Base-by-base conservation (phyloP, 2,797 vertebrate species). In the Poeciliopsis presidionis region DNA sequence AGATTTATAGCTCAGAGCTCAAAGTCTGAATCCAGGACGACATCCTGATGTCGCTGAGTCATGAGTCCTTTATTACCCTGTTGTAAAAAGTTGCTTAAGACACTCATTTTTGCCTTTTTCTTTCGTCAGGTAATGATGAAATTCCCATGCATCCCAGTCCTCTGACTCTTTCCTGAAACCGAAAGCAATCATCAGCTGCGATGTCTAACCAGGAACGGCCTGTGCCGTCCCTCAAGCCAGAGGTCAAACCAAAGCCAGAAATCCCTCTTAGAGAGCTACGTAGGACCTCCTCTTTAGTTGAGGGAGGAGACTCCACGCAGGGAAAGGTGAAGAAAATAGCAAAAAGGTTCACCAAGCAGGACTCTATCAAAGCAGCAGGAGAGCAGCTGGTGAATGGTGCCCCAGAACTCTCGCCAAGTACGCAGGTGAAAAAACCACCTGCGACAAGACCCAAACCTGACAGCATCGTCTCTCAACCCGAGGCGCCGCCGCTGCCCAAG, bases 241-340 rank as follows among this genome's bases (percentile, higher is more conserved):
- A 93, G 30, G 25, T 79, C 79, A 96, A 91, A 80, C 78, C 80
- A 1, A 91, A 80, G 78, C 94, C 94, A 0, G 86, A 81, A 3
- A 76, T 96, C 77, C 88, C 89, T 1, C 88, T 82, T 0, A 95
- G 95, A 74, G 91, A 92, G 0, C 14, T 81, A 0, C 84, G 81
- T 7, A 12, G 51, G 20, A n/a, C 41, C 77, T 59, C 88, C 41
- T 57, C 86, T 13, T 80, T 84, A 25, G 77, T 8, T 3, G 74
- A 43, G 12, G 85, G 90, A 5, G 25, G n/a, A 5, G 72, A 18
- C 45, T 30, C 2, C 2, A 65, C 91, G 4, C 87, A 79, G 0
- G 95, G 93, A 25, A 95, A 95, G 28, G 95, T 96, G 16, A 95
- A 94, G 79, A 89, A 88, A 5, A 96, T 96, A 3, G 94, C 95